Evolutionary conservation across 2,888 invertebrate genomes (phyloP), one percentile per base, ranked within the genome.

Genomic region (Rhamnusium bicolor): DNA sequence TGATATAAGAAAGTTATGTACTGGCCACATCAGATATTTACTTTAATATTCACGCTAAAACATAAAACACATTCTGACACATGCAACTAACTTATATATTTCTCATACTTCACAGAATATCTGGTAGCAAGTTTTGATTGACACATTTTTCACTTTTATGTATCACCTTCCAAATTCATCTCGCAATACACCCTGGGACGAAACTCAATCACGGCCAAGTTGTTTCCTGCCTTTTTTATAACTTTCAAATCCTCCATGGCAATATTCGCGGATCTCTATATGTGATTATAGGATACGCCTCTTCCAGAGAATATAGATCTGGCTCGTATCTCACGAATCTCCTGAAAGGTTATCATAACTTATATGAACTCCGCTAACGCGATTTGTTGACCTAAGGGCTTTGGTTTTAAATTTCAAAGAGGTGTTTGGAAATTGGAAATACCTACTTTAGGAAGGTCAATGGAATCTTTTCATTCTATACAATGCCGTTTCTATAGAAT

Each of bases 331-430:
- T 47, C 46, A 21, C 46, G 40, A 1, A 61, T 61, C 46, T 61
- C 21, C 18, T 12, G 46, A 53, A 56, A 49, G 65, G 69, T 68
- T 71, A 69, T 71, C 71, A 65, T 65, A 71, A 71, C 65, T 51
- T 51, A 71, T 69, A 74, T 69, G 40, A 71, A 71, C 56, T 69
- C 51, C 49, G 63, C 54, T 53, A 72, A 71, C 54, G 40, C 62
- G 74, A 68, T 71, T 71, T 68, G 71, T 74, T 74, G 74, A 71
- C 74, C 74, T 58, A 71, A 69, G 63, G 71, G 71, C 60, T 74
- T 74, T 60, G 56, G 71, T 61, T 46, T 67, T 58, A 71, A 71
- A 60, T 71, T 60, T 51, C 47, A 62, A 63, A 51, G 67, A 60
- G 58, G 58, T 51, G 27, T 71, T 65, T 56, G 49, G 67, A 47